A percentile compares a stretch with the other conserved stretches of the same genome.
Evolutionary conservation across 2,113 vertebrate species (phyloP).

Genomic region (Nothoprocta pentlandii): DNA sequence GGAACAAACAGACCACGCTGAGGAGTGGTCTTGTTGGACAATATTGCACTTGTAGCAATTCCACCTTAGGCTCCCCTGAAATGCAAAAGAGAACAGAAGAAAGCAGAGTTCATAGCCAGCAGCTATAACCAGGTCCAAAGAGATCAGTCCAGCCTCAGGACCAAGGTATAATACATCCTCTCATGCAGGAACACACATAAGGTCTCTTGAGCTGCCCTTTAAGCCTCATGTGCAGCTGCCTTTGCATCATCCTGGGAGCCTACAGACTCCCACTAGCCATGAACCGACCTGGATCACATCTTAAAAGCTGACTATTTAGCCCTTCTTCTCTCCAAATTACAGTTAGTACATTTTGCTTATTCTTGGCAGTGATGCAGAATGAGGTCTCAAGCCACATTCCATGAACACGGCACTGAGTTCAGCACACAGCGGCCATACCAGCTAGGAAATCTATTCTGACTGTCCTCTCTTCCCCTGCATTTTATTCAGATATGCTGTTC

Average conservation of each 20-base stretch:
- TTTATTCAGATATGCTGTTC: not conserved
- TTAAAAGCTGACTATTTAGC: not conserved
- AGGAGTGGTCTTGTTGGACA: not conserved
- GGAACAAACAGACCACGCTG: not conserved
- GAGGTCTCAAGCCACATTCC: not conserved
- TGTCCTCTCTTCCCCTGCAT: not conserved
- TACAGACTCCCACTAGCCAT: not conserved
- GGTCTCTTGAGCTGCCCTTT: not conserved
- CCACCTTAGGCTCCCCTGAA: not conserved
- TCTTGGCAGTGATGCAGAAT: not conserved
- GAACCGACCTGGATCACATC: not conserved
- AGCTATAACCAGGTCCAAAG: not conserved
- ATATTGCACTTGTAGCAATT: not conserved
- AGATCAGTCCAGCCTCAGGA: not conserved
- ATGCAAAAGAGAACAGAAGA: not conserved
- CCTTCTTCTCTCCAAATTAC: not conserved
- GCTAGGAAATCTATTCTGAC: not conserved
- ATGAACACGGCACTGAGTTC: not conserved
- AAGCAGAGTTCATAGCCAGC: not conserved
- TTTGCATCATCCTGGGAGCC: not conserved
- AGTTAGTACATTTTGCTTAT: not conserved
- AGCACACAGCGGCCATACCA: not conserved
- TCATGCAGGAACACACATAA: fast-evolving
- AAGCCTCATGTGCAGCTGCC: not conserved
- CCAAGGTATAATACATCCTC: not conserved